Percentiles rank a stretch among this genome's conserved stretches.
Conservation (phyloP, 2,888 invertebrate species). For the Ophion obscuratus region DNA sequence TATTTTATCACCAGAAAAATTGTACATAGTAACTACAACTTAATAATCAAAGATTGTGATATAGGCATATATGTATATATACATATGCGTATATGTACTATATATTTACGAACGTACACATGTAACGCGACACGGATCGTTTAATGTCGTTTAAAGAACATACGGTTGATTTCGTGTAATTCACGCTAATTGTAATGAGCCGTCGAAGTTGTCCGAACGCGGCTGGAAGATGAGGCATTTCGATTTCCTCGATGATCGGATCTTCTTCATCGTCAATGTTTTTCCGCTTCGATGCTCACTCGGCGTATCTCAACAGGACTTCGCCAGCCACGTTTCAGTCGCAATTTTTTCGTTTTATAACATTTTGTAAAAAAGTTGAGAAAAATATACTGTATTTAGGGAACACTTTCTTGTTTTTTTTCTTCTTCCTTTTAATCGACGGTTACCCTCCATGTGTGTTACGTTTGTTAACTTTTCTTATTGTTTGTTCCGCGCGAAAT, state of each 20-base stretch:
- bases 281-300: neutral
- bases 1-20: constrained; percentile 80
- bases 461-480: neutral
- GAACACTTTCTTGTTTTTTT: constrained; percentile 30
- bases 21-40: constrained; percentile 79
- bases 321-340: constrained; percentile 7
- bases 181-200: constrained; percentile 47
- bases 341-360: constrained; percentile 15
- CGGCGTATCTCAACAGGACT: constrained; percentile 23
- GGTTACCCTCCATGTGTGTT: constrained; percentile 18
- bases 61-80: constrained; percentile 75
- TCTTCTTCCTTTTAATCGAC: constrained; percentile 4
- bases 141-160: constrained; percentile 47
- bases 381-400: constrained; percentile 62
- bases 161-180: constrained; percentile 61
- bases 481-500: constrained; percentile 36
- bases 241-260: neutral
- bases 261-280: constrained; percentile 18
- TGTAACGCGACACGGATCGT: constrained; percentile 49
- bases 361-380: constrained; percentile 59
- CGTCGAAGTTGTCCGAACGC: neutral
- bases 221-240: neutral
- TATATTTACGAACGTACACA: constrained; percentile 56
- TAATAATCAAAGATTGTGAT: constrained; percentile 76
- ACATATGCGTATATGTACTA: constrained; percentile 71